Evolutionary conservation across 2,113 vertebrate genomes (phyloP).

Genomic region (Eulemur rufifrons): DNA sequence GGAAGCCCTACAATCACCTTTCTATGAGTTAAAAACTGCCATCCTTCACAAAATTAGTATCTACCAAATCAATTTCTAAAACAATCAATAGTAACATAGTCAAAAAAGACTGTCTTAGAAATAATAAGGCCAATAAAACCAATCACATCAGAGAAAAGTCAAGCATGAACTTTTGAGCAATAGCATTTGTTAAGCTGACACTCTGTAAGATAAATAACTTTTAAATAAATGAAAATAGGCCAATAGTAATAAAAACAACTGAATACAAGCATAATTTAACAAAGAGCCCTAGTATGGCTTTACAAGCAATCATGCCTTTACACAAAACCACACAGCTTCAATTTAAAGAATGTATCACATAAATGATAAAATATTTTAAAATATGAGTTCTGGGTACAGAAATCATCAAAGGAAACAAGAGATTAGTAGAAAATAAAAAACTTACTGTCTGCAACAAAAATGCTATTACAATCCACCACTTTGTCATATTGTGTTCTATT

Average conservation of each 20-base stretch:
- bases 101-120: slow-evolving; percentile 48
- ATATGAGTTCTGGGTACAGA: neutral
- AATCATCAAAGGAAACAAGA: slow-evolving; percentile 38
- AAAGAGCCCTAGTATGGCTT: neutral
- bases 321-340: neutral
- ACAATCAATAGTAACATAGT: slow-evolving; percentile 59
- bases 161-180: slow-evolving; percentile 48
- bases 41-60: slow-evolving; percentile 34
- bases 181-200: slow-evolving; percentile 35
- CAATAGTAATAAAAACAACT: neutral
- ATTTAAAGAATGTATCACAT: slow-evolving; percentile 7
- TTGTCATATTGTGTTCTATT: neutral
- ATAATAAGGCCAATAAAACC: slow-evolving; percentile 24
- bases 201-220: slow-evolving; percentile 47
- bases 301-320: neutral
- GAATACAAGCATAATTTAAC: neutral
- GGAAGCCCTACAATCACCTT: neutral
- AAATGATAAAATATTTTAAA: slow-evolving; percentile 4
- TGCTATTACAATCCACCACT: neutral
- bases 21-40: neutral
- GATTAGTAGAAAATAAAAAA: slow-evolving; percentile 20
- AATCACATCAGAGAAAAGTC: slow-evolving; percentile 45
- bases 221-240: slow-evolving; percentile 1
- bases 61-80: slow-evolving; percentile 53
- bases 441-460: neutral